Conservation (phyloP, 2,797 vertebrate genomes). For the Anguilla marmorata region DNA sequence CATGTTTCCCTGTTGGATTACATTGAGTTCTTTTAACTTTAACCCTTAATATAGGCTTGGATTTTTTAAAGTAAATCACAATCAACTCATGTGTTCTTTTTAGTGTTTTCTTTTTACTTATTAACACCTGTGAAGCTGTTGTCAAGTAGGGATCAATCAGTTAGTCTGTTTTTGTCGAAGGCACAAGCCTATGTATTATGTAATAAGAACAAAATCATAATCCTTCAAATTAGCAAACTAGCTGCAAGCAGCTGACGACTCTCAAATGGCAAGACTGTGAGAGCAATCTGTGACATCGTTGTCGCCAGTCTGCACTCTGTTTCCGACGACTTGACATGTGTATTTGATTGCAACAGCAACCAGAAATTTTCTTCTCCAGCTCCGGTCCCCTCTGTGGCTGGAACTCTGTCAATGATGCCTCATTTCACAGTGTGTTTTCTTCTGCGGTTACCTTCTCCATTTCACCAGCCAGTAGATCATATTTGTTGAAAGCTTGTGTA, state of each 20-base stretch:
- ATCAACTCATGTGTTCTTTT: background rate
- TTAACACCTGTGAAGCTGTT: background rate
- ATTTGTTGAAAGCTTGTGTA: background rate
- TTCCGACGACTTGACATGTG: conserved; percentile 35
- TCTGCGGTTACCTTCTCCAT: conserved; percentile 21
- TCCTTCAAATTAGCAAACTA: background rate
- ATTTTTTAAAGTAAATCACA: background rate
- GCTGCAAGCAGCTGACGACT: background rate
- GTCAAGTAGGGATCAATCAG: background rate
- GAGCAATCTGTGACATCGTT: conserved; percentile 33
- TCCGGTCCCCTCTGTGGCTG: conserved; percentile 19
- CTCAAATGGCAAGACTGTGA: conserved; percentile 18
- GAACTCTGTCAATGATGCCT: conserved; percentile 24
- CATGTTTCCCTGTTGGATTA: background rate
- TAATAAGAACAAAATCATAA: background rate
- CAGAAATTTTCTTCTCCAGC: conserved; percentile 35
- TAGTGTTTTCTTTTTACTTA: background rate
- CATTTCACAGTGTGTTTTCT: conserved; percentile 17
- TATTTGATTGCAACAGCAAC: conserved; percentile 41
- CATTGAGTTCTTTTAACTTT: background rate
- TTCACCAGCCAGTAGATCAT: conserved; percentile 29
- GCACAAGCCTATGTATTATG: background rate
- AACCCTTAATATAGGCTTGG: background rate
- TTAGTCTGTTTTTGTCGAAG: background rate
- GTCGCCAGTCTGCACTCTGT: conserved; percentile 22